These are phyloP conservation scores for Eumeta japonica DNA, from an alignment of 1,140 invertebrate genomes.

Conservation along the genomic window DNA sequence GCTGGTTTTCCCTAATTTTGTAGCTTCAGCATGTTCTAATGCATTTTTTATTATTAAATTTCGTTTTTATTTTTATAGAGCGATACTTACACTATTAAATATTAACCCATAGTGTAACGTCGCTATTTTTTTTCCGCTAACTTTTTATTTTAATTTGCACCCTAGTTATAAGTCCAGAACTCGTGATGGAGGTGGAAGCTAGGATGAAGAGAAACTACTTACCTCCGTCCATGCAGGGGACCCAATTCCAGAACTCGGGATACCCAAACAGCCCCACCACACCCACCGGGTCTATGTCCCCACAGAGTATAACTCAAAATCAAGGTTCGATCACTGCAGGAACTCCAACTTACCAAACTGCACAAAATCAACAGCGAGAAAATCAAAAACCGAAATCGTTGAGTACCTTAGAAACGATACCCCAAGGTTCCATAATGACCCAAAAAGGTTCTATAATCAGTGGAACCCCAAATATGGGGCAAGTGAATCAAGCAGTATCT, in stretches of 20 bases:
- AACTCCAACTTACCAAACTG: constrained; percentile 31
- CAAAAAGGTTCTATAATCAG: constrained; percentile 20
- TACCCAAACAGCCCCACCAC: constrained; percentile 17
- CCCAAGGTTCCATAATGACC: constrained; percentile 32
- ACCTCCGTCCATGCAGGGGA: constrained; percentile 63
- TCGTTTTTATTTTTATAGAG: too few species aligned
- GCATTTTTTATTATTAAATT: too few species aligned
- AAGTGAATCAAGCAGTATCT: constrained; percentile 17
- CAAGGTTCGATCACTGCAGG: constrained; percentile 30
- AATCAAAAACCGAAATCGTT: constrained; percentile 17
- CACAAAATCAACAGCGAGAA: constrained; percentile 47
- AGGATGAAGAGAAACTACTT: constrained; percentile 82
- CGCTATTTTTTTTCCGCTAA: constrained; percentile 23
- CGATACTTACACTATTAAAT: too few species aligned
- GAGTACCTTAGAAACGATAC: constrained; percentile 40
- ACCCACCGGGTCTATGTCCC: not conserved
- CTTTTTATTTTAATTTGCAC: constrained; percentile 50
- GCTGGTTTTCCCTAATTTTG: too few species aligned
- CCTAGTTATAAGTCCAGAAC: constrained; percentile 80
- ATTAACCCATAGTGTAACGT: too few species aligned
- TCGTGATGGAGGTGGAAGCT: constrained; percentile 84
- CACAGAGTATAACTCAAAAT: constrained; percentile 13
- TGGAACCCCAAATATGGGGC: constrained; percentile 17
- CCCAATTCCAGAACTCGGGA: constrained; percentile 16
- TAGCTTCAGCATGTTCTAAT: too few species aligned